Evolutionary conservation across 2,797 vertebrate genomes (phyloP), one percentile per base, ranked within the genome.

Genomic region (Microctenopoma steveboyesi): DNA sequence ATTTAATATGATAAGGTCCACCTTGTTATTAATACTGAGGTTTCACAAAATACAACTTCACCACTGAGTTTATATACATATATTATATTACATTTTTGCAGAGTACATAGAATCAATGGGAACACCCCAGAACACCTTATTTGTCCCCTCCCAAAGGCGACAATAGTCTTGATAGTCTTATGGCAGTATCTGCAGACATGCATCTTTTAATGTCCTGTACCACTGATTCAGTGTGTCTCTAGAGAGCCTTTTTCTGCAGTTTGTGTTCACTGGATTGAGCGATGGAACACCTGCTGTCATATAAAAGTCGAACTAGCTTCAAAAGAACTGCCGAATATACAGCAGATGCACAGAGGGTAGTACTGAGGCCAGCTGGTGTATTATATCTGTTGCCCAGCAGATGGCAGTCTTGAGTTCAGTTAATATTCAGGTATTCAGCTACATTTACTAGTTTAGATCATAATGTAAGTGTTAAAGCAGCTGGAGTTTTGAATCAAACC

Each of bases 221-320:
- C 62, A 70, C 46, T 27, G 49, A 64, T 78, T 82, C 63, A 35
- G 12, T 57, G 61, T 18, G 71, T 74, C 79, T 72, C 82, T 69
- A 63, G 72, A 65, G 83, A 73, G 83, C 72, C 52, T 69, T 69
- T 63, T 79, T 74, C 57, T 37, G 59, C 77, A 49, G 64, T 70
- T 39, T 60, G 69, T 30, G 78, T 49, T 83, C 74, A 33, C n/a
- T 66, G 67, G 62, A 47, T 49, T 79, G 86, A 83, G 75, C 55
- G 76, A 91, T 81, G 78, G 85, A 88, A 87, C 87, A 89, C 89
- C 85, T 90, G 89, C 68, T 75, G 70, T 76, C 74, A 56, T 81
- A 87, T 85, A 78, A 89, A 86, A 83, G 63, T 15, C 2, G 13
- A 25, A 72, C 67, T 33, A 55, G 73, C 74, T 71, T 80, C 37